Percentiles rank a stretch among this genome's conserved stretches.
Conservation (phyloP, 2,888 invertebrate species). For the Chironomus riparius region DNA sequence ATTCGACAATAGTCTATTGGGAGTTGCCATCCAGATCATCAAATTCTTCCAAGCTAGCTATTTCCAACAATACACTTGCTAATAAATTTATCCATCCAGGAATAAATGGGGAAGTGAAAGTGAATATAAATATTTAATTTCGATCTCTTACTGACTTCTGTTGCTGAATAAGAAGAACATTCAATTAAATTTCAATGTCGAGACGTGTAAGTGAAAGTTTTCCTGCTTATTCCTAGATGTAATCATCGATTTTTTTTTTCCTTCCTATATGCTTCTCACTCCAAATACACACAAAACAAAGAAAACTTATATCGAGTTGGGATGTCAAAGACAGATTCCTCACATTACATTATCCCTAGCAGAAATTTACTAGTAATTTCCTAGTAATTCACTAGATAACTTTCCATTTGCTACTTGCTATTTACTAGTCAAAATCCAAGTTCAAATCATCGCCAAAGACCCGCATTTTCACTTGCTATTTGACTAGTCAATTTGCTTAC, state of each 20-base stretch:
- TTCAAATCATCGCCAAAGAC: too few species aligned
- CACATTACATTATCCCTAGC: not conserved
- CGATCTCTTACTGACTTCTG: not conserved
- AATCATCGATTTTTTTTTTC: not conserved
- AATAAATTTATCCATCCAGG: not conserved
- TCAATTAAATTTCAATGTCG: not conserved
- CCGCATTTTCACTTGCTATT: too few species aligned
- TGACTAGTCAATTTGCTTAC: too few species aligned
- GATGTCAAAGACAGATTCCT: not conserved
- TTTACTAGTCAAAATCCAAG: too few species aligned
- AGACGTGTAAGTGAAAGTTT: not conserved
- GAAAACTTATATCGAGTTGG: not conserved
- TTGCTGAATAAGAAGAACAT: not conserved
- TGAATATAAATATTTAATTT: conserved; percentile 19
- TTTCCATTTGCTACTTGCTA: too few species aligned
- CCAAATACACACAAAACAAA: not conserved
- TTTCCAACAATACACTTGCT: not conserved
- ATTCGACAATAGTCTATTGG: not conserved
- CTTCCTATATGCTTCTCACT: too few species aligned
- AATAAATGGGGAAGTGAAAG: not conserved
- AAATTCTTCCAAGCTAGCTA: conserved; percentile 8
- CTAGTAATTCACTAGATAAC: too few species aligned
- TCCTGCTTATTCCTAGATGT: not conserved
- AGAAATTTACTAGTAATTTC: too few species aligned
- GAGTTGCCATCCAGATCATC: conserved; percentile 7